Evolutionary conservation across 1,140 invertebrate genomes (phyloP).

Genomic region (Brachionus sp.): DNA sequence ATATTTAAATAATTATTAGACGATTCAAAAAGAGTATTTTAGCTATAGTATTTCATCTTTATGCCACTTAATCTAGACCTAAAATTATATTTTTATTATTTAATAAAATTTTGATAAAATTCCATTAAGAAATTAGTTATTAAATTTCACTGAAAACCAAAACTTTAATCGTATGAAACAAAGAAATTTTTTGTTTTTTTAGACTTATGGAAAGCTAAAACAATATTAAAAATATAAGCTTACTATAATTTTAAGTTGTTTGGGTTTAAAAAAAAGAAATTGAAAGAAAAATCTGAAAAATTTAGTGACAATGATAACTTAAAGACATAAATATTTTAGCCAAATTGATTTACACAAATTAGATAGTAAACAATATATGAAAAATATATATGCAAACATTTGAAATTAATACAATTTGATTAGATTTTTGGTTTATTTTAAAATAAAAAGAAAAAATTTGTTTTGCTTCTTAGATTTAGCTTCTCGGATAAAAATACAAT

Average conservation of each 20-base stretch:
- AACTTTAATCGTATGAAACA: neutral
- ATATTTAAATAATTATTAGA: too few species aligned
- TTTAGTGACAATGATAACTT: neutral
- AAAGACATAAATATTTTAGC: neutral
- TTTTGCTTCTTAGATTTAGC: neutral
- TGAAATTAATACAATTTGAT: conserved; percentile 1
- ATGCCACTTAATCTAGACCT: too few species aligned
- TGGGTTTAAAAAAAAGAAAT: neutral
- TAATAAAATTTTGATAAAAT: too few species aligned
- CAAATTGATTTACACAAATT: neutral
- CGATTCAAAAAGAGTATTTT: too few species aligned
- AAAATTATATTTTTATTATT: too few species aligned
- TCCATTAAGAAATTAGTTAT: too few species aligned
- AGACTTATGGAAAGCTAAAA: neutral
- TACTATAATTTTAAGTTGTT: neutral
- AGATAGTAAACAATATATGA: neutral
- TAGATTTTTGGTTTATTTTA: neutral
- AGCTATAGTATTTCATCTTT: too few species aligned
- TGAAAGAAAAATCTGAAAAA: neutral
- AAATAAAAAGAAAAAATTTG: neutral
- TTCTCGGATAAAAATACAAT: neutral
- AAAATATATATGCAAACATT: neutral
- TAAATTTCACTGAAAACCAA: neutral
- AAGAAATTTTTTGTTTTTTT: neutral
- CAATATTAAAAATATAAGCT: neutral